Base-by-base conservation (phyloP, 2,797 vertebrate species). In the Danio albolineatus region DNA sequence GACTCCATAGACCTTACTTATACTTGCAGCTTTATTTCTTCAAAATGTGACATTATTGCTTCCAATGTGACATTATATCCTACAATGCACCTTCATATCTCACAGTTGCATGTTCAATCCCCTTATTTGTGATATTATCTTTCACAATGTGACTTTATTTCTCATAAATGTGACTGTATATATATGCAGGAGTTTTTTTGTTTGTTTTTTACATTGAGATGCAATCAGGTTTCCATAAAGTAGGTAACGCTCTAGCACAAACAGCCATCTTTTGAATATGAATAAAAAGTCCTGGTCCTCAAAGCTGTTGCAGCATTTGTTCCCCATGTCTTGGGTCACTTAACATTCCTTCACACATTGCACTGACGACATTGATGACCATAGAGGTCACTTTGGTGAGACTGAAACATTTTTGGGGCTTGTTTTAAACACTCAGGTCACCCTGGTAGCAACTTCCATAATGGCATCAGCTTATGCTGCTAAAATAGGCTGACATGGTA, bases 401-500 rank as follows among this genome's bases (percentile, higher is more conserved):
- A 85, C 44, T 43, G 81, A 79, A 72, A 80, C 51, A 77, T 82
- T 80, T 78, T 87, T 74, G 78, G 51, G 51, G 77, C 70, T 65
- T 70, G 65, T 83, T 84, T 70, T 72, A 69, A 79, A 66, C 48
- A 61, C 69, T 36, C 17, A 56, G 77, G 78, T 80, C 70, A 79
- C 81, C 66, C 74, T 79, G 66, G 79, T 75, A 76, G 70, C 65
- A 57, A 77, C 82, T 76, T 78, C 73, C 43, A 77, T 65, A 77
- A 75, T 71, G 46, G 81, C 69, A 74, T 75, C 64, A 78, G 78
- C 81, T 85, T 85, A 85, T 60, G 71, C 66, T 85, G 79, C 84
- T 84, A 85, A 87, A 86, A 86, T 84, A 82, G 83, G 72, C 73
- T 82, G 79, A 79, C 80, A 82, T 77, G 71, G 76, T 73, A 84